Evolutionary conservation across 2,113 vertebrate species (phyloP), one percentile per base, ranked within the genome.

Genomic region (Sula dactylatra): DNA sequence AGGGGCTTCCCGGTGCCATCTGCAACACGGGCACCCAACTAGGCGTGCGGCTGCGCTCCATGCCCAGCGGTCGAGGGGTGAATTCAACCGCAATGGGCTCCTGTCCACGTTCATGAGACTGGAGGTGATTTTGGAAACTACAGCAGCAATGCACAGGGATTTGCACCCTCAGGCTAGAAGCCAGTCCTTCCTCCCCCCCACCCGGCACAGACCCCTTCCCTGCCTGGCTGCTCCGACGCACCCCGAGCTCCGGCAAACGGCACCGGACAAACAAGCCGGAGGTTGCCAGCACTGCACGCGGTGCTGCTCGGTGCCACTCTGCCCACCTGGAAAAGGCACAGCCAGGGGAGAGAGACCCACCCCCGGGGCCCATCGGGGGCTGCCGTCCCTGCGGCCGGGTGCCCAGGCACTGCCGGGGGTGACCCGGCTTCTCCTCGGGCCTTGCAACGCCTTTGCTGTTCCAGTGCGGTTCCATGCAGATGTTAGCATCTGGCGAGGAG

Each of bases 41-140:
- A 29, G 52, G 15, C 1, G 2, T 3, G 5, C 2, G 4, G 16
- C 70, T 1, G 1, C 10, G 0, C 72, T 18, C 17, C 52, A 1
- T 11, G 2, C 45, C 1, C 22, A 20, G 2, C 6, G 3, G 22
- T 4, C 34, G 1, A 4, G 50, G 38, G 61, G n/a, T 1, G 44
- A 32, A 11, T 6, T 3, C 69, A 11, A 6, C 50, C 1, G 1
- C 45, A 20, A 13, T 2, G 3, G 74, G 70, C 70, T 78, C 31
- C 44, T 6, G 47, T 7, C 31, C 50, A 1, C 5, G 0, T 6
- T 4, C 55, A 1, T 0, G 42, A 24, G 32, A 5, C 21, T 1
- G 49, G 58, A 34, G 79, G 38, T 2, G 47, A 25, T 11, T 45
- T 58, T 27, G 82, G 88, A 31, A 56, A n/a, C 45, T 3, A 3